Percentiles rank a stretch among this genome's conserved stretches.
phyloP scores from a whole-genome alignment of 2,888 invertebrate genomes.

The Cephonodes hylas region DNA sequence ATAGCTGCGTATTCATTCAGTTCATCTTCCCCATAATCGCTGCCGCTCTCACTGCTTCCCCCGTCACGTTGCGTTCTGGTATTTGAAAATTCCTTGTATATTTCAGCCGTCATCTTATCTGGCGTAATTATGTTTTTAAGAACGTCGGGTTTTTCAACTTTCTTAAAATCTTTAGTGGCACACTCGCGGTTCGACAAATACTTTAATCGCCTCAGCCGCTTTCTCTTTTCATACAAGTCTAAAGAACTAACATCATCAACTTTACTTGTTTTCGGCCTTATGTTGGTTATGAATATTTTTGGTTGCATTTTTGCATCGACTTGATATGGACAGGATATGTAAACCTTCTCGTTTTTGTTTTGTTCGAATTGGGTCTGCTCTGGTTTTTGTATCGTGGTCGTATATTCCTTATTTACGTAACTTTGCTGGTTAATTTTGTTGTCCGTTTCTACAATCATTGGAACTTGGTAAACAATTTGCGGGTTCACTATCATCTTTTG shows the following conservation, averaged over 20 bases:
- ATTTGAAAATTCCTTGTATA: conserved; percentile 62
- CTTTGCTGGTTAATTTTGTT: conserved; percentile 43
- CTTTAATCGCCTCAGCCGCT: conserved; percentile 67
- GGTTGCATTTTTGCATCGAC: conserved; percentile 64
- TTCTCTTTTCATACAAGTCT: conserved; percentile 79
- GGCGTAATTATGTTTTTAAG: conserved; percentile 61
- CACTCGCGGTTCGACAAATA: conserved; percentile 56
- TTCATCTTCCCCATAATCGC: conserved; percentile 76
- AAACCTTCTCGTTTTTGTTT: conserved; percentile 59
- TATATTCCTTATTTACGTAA: conserved; percentile 45
- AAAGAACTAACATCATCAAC: conserved; percentile 68
- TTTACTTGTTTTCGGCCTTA: conserved; percentile 52
- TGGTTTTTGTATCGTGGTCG: conserved; percentile 46
- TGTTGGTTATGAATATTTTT: conserved; percentile 65
- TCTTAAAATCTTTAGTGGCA: conserved; percentile 40
- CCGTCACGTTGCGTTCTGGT: conserved; percentile 55
- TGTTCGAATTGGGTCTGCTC: conserved; percentile 52
- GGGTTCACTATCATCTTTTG: conserved; percentile 65
- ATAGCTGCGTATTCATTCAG: conserved; percentile 74
- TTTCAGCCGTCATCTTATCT: conserved; percentile 62
- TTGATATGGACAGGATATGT: conserved; percentile 66
- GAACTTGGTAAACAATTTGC: conserved; percentile 70
- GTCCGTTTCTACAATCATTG: conserved; percentile 61
- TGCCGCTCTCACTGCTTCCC: conserved; percentile 66
- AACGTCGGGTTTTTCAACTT: conserved; percentile 32